phyloP scores from a whole-genome alignment of 2,113 vertebrate genomes.

The Melanostigma gelatinosum region DNA sequence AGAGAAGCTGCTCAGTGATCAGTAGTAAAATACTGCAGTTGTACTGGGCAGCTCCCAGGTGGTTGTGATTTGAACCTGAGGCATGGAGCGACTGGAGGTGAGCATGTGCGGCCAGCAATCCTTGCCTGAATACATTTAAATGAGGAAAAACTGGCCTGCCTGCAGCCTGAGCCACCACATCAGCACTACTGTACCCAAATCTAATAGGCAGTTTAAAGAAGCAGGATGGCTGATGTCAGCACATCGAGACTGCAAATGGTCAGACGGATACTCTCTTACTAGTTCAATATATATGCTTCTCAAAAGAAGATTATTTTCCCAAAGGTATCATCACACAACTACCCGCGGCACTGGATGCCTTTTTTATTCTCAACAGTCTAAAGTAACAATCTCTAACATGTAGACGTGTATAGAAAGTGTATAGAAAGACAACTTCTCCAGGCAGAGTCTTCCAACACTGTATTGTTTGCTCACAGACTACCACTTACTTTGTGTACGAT shows the following conservation, averaged over 20 bases:
- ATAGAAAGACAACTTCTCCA: not conserved
- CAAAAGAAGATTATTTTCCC: conserved; percentile 6
- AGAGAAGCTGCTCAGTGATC: conserved; percentile 35
- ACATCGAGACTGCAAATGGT: conserved; percentile 38
- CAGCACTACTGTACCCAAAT: conserved; percentile 55
- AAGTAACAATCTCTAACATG: not conserved
- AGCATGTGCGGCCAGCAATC: conserved; percentile 34
- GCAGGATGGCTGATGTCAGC: conserved; percentile 63
- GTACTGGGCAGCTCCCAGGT: conserved; percentile 33
- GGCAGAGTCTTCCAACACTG: not conserved
- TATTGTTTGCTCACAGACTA: not conserved
- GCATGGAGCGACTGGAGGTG: conserved; percentile 23
- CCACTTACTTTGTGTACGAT: not conserved
- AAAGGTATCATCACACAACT: not conserved
- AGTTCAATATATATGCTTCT: conserved; percentile 24
- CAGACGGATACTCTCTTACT: conserved; percentile 16
- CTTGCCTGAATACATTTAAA: conserved; percentile 49
- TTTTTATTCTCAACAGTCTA: not conserved
- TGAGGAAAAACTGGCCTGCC: conserved; percentile 42
- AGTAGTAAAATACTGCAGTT: conserved; percentile 33
- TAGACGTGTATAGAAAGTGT: not conserved
- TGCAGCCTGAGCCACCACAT: conserved; percentile 42
- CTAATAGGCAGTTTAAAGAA: conserved; percentile 63
- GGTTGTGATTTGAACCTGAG: conserved; percentile 26
- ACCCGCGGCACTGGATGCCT: not conserved